Evolutionary conservation across 2,113 vertebrate genomes (phyloP).

Genomic region (Hylia prasina): DNA sequence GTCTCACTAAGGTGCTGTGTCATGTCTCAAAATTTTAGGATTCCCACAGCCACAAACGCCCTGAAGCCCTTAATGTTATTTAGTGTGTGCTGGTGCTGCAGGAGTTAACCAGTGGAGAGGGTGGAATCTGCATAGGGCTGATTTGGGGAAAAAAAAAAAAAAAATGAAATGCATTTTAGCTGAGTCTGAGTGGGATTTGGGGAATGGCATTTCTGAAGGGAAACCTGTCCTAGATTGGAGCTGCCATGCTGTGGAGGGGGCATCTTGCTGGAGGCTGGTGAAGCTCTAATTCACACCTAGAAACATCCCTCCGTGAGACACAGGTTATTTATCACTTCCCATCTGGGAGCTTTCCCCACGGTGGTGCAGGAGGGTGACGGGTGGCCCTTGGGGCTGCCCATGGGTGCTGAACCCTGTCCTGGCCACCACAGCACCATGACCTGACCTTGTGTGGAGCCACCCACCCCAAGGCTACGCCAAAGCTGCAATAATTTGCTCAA

Average conservation of each 20-base stretch:
- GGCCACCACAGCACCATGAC: fast-evolving
- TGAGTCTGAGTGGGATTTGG: neutral
- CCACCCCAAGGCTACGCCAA: neutral
- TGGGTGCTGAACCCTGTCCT: neutral
- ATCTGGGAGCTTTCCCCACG: neutral
- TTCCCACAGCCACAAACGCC: neutral
- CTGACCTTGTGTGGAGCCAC: neutral
- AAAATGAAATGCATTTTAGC: neutral
- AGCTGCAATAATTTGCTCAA: neutral
- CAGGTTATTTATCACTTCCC: neutral
- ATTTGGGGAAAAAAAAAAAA: neutral
- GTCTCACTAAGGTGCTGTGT: neutral
- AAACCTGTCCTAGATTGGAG: neutral
- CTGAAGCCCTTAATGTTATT: neutral
- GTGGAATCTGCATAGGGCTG: neutral
- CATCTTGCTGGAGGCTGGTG: neutral
- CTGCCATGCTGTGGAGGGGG: neutral
- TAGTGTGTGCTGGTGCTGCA: neutral
- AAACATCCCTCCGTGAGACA: fast-evolving
- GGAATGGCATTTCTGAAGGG: neutral
- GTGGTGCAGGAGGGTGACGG: neutral
- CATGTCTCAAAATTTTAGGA: neutral
- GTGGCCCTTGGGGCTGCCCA: fast-evolving
- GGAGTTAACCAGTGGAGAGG: neutral
- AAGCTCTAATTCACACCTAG: neutral